Conservation (phyloP, 2,113 vertebrate genomes). For the Cavia aperea region DNA sequence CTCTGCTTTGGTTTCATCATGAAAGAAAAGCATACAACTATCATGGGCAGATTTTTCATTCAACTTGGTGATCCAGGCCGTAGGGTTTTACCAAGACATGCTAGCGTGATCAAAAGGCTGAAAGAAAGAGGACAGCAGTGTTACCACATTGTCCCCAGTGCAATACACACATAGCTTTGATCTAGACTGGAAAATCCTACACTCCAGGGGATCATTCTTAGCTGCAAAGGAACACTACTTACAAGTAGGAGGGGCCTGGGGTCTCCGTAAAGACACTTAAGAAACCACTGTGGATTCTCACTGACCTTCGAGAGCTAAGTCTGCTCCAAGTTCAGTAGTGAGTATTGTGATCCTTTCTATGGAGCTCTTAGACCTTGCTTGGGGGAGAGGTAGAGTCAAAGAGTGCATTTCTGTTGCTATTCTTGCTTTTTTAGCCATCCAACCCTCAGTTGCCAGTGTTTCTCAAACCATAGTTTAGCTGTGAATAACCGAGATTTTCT, state of each 20-base stretch:
- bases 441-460: constrained; percentile 48
- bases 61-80: rapidly evolving
- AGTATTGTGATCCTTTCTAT: background rate
- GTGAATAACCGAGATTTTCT: constrained; percentile 62
- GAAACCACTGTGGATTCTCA: background rate
- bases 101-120: rapidly evolving
- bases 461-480: constrained; percentile 55
- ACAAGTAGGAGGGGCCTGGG: background rate
- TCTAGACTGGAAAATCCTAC: background rate
- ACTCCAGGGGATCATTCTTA: background rate
- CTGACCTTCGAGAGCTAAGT: background rate
- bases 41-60: background rate
- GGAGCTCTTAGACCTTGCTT: background rate
- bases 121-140: too few species aligned
- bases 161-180: background rate
- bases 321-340: background rate
- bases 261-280: background rate
- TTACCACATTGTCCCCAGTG: background rate
- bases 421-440: constrained; percentile 34
- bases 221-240: background rate
- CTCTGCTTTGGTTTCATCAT: background rate
- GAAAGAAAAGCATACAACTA: background rate
- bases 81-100: too few species aligned
- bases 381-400: constrained; percentile 37
- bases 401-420: constrained; percentile 49